Conservation (phyloP, 2,888 invertebrate species). For the Autographa gamma region DNA sequence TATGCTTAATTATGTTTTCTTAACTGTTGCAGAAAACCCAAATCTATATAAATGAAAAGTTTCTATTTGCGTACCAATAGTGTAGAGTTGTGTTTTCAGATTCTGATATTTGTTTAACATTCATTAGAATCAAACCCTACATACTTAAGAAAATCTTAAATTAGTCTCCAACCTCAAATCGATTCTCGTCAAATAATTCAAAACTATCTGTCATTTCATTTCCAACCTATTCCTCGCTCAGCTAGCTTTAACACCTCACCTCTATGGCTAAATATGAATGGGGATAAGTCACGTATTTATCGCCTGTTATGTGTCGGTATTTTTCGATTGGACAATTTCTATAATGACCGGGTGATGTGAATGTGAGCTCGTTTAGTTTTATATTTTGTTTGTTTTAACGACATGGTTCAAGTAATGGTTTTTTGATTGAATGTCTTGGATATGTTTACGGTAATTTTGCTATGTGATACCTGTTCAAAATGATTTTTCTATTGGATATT, state of each 20-base stretch:
- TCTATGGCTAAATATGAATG: conserved; percentile 44
- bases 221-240: conserved; percentile 26
- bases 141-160: too few relatives aligned
- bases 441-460: neutral
- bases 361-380: conserved; percentile 45
- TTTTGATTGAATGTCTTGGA: conserved; percentile 40
- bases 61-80: too few relatives aligned
- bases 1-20: too few relatives aligned
- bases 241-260: conserved; percentile 13
- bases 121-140: too few relatives aligned
- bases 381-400: conserved; percentile 53
- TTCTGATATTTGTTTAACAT: too few relatives aligned
- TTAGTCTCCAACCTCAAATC: too few relatives aligned
- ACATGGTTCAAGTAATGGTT: conserved; percentile 22
- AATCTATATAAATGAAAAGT: too few relatives aligned
- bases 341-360: conserved; percentile 62
- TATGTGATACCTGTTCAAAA: neutral
- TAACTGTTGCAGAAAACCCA: too few relatives aligned
- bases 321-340: conserved; percentile 66
- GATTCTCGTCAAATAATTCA: too few relatives aligned
- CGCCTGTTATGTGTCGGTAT: conserved; percentile 66
- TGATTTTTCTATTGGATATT: neutral
- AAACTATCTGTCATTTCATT: neutral
- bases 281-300: conserved; percentile 71
- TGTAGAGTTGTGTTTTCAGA: too few relatives aligned